Conservation (phyloP, 2,113 vertebrate species). For the Craseonycteris thonglongyai region DNA sequence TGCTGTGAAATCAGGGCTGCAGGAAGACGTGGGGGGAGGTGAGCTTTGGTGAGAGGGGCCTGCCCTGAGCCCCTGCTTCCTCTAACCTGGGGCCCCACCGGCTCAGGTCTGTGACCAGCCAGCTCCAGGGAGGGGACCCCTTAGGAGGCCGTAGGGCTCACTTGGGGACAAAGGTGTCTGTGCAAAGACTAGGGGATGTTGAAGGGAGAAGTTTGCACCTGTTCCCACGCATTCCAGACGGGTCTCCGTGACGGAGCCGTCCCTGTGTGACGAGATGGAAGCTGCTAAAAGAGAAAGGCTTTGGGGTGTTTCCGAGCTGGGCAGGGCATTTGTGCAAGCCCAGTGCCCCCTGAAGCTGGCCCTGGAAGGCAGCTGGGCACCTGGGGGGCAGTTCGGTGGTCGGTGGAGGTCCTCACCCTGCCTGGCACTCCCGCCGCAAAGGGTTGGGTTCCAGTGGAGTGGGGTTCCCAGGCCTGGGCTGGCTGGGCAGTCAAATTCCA, state of each 20-base stretch:
- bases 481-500: background rate
- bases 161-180: background rate
- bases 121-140: background rate
- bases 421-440: accelerated
- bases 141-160: no score
- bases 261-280: no score
- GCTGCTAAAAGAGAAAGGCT: background rate
- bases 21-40: no score
- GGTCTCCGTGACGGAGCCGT: accelerated
- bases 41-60: no score
- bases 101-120: background rate
- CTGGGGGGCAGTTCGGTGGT: background rate
- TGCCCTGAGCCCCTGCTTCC: background rate
- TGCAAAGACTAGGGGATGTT: background rate
- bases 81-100: accelerated
- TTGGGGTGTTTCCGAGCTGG: background rate
- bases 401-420: background rate
- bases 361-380: background rate
- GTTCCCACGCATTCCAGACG: background rate
- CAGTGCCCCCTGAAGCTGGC: background rate
- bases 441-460: background rate
- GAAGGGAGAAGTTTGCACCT: background rate
- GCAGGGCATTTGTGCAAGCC: background rate
- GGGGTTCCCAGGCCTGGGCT: background rate
- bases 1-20: accelerated